Evolutionary conservation across 2,888 invertebrate genomes (phyloP), one percentile per base, ranked within the genome.

Genomic region (Caenorhabditis macrosperma): DNA sequence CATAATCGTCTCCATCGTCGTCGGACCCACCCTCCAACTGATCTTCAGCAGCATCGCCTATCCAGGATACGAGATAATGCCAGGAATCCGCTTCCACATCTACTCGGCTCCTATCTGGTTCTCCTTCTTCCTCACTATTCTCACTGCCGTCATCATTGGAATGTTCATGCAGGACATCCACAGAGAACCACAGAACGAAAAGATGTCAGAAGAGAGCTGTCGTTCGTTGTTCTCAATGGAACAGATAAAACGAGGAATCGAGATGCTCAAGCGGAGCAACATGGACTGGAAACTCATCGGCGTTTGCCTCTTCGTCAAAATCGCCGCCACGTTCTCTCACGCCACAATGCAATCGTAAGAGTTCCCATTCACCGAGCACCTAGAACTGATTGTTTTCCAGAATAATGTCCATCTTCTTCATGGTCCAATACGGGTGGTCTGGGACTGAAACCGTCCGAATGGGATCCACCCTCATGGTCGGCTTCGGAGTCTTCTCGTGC

Each of bases 41-140:
- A 50, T 75, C 7, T 86, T 85, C 64, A 77, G 84, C 17, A 55
- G 63, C 20, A 77, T 86, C 38, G 41, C 72, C 10, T 86, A 85
- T 64, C 86, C 86, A 0, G 86, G 86, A 20, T 69, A 77, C 41
- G 64, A 81, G 6, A 41, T 86, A 20, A 6, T 84, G 3, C 64
- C 78, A 3, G 82, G 69, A 26, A 75, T 80, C 4, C 44, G 66
- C 30, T 80, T 80, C 63, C 75, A 80, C 33, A 71, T 80, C 28
- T 80, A 71, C 50, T 76, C 79, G 2, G 79, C 75, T 12, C 79
- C 79, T 3, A 75, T 80, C 20, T 80, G 79, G 79, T 75, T 75
- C 35, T 74, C 79, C 9, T 69, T 79, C 54, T 20, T 75, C 26
- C 60, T 74, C n/a, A 69, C 74, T 4, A 60, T 66, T 35, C 20